A percentile compares a stretch with the other conserved stretches of the same genome.
These are phyloP conservation scores for Labroides dimidiatus DNA, from an alignment of 2,797 vertebrate genomes.

Conservation along the genomic window DNA sequence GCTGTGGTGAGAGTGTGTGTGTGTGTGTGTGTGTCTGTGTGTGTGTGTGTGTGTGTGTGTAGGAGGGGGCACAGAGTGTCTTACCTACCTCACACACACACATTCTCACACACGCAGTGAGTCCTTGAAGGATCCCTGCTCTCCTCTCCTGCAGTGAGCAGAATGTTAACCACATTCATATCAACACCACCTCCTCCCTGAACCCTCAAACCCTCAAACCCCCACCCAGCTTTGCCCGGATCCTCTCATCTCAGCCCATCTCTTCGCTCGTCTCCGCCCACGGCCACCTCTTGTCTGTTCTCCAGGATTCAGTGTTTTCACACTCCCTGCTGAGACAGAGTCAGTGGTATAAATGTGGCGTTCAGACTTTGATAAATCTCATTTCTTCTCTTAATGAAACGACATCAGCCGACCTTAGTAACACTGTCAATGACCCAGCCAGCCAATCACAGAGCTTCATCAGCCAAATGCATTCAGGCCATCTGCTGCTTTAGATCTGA, in stretches of 20 bases:
- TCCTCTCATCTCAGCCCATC: too few relatives aligned
- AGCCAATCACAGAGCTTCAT: too few relatives aligned
- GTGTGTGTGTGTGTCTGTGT: neutral
- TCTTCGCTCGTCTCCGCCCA: neutral
- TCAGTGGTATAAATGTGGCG: too few relatives aligned
- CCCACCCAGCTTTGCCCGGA: neutral
- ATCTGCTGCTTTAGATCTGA: too few relatives aligned
- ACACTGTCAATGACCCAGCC: too few relatives aligned
- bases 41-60: neutral
- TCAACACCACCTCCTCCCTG: neutral
- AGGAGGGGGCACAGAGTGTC: neutral
- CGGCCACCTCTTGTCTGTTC: neutral
- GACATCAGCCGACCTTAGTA: too few relatives aligned
- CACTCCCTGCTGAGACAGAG: too few relatives aligned
- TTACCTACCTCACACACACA: neutral
- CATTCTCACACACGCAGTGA: too few relatives aligned
- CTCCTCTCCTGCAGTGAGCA: constrained; percentile 8
- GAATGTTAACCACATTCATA: constrained; percentile 35
- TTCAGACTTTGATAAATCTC: too few relatives aligned
- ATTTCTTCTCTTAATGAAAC: too few relatives aligned
- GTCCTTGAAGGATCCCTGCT: neutral
- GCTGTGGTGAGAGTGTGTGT: constrained; percentile 39
- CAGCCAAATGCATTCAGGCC: too few relatives aligned
- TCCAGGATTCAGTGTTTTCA: neutral
- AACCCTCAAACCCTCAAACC: neutral